Conservation (phyloP, 2,888 invertebrate genomes). For the Drosophila subquinaria region DNA sequence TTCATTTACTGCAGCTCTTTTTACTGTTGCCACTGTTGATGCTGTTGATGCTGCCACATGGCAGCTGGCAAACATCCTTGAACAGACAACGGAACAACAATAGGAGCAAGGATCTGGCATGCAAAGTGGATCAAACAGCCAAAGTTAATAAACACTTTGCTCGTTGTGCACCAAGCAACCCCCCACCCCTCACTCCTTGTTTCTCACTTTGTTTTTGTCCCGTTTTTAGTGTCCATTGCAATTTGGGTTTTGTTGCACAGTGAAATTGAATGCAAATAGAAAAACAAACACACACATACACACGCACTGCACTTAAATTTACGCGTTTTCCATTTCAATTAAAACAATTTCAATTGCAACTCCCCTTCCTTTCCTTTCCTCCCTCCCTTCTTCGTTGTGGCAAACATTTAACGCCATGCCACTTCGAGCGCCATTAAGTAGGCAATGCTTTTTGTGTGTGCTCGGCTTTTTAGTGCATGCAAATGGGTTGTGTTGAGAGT, state of each 20-base stretch:
- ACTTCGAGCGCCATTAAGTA: conserved; percentile 69
- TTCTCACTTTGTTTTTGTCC: conserved; percentile 10
- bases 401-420: conserved; percentile 45
- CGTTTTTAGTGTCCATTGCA: conserved; percentile 72
- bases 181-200: not conserved
- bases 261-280: conserved; percentile 81
- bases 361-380: not conserved
- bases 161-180: conserved; percentile 24
- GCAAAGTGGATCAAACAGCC: conserved; percentile 78
- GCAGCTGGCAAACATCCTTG: conserved; percentile 72
- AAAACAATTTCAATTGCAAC: conserved; percentile 69
- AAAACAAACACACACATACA: conserved; percentile 50
- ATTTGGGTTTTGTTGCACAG: conserved; percentile 74
- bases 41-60: conserved; percentile 50
- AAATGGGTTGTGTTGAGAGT: conserved; percentile 62
- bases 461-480: conserved; percentile 63
- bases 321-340: conserved; percentile 79
- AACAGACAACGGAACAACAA: conserved; percentile 44
- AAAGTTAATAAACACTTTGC: conserved; percentile 78
- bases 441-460: conserved; percentile 52
- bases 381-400: not conserved
- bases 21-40: conserved; percentile 33
- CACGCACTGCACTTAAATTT: conserved; percentile 70
- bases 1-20: conserved; percentile 49
- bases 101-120: conserved; percentile 44